A percentile compares a stretch with the other conserved stretches of the same genome.
Evolutionary conservation across 2,113 vertebrate species (phyloP).

Genomic region (Mionectes macconnelli): DNA sequence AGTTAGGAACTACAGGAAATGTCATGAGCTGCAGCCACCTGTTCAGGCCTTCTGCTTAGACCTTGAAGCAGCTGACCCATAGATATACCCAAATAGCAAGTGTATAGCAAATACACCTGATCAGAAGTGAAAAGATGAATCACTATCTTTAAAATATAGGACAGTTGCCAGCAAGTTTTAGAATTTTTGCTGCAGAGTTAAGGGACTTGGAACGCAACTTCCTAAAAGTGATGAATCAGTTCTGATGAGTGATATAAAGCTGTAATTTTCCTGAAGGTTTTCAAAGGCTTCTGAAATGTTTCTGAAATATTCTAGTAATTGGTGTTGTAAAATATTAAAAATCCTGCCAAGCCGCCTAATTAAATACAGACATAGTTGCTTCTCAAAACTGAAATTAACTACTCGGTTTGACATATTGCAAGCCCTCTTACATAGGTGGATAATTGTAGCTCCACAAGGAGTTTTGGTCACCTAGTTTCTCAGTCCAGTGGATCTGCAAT

Average conservation of each 20-base stretch:
- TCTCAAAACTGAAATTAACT: not conserved
- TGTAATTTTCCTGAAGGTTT: slow-evolving; percentile 16
- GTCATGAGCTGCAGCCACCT: not conserved
- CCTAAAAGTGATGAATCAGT: not conserved
- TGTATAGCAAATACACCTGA: not conserved
- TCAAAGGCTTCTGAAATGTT: slow-evolving; percentile 9
- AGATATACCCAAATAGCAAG: not conserved
- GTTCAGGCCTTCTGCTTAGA: not conserved
- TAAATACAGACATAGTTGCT: not conserved
- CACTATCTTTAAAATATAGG: not conserved
- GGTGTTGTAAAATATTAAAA: slow-evolving; percentile 16
- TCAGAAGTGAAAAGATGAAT: not conserved
- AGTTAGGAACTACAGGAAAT: not conserved
- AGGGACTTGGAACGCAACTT: not conserved
- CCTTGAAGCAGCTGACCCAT: not conserved
- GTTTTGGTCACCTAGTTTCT: slow-evolving; percentile 46
- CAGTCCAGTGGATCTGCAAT: slow-evolving; percentile 25
- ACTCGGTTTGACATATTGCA: not conserved
- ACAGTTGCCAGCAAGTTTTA: not conserved
- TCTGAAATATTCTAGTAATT: slow-evolving; percentile 21
- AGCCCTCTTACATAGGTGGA: slow-evolving; percentile 2
- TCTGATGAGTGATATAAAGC: not conserved
- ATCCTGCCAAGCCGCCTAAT: not conserved
- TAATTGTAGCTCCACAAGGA: slow-evolving; percentile 20
- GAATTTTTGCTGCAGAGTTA: not conserved